Conservation (phyloP, 2,113 vertebrate species). For the Lamprotornis superbus region DNA sequence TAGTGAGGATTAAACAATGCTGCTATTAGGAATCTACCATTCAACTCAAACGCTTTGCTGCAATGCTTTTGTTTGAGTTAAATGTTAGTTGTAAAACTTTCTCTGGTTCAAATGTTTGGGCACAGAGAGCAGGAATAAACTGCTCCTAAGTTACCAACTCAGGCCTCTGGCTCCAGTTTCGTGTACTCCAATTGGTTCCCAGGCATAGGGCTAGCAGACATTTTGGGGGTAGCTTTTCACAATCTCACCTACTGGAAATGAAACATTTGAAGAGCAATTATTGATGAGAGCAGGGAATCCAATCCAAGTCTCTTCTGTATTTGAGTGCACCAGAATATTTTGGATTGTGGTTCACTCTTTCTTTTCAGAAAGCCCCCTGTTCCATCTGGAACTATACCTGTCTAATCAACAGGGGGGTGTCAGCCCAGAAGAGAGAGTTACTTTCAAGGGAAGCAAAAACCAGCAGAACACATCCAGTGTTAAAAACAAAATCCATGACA, state of each 20-base stretch:
- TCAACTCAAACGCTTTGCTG: background rate
- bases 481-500: constrained; percentile 10
- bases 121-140: background rate
- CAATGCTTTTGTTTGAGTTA: background rate
- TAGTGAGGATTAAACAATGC: background rate
- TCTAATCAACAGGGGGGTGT: background rate
- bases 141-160: background rate
- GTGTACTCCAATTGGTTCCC: fast-evolving
- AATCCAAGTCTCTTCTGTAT: background rate
- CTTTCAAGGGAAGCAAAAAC: background rate
- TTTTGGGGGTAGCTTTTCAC: background rate
- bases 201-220: background rate
- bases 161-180: background rate
- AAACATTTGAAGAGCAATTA: background rate
- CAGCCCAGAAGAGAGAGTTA: background rate
- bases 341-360: background rate
- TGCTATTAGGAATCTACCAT: background rate
- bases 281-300: background rate
- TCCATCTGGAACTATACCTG: background rate
- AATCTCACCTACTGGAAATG: background rate
- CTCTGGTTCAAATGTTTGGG: background rate
- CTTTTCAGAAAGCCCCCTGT: background rate
- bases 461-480: background rate
- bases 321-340: background rate
- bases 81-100: background rate